A percentile compares a stretch with the other conserved stretches of the same genome.
Evolutionary conservation across 2,888 invertebrate species (phyloP).

Genomic region (Ferdinandea cuprea): DNA sequence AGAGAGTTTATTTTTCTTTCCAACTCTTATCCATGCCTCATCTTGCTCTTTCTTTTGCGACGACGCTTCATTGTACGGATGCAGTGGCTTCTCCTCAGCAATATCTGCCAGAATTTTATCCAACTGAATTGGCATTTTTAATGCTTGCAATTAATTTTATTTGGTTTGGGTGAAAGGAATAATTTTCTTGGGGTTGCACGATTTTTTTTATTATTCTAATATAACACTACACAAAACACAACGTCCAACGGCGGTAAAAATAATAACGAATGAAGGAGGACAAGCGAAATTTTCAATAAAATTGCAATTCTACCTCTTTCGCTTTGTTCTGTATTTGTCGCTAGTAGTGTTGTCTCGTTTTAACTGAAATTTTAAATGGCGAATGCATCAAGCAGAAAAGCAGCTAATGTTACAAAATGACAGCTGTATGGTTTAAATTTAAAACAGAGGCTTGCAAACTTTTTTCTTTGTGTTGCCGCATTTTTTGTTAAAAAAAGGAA

Average conservation of each 20-base stretch:
- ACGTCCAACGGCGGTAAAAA: slow-evolving; percentile 41
- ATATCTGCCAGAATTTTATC: slow-evolving; percentile 82
- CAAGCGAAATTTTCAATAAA: slow-evolving; percentile 29
- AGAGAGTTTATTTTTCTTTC: slow-evolving; percentile 81
- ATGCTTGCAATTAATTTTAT: not conserved
- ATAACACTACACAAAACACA: not conserved
- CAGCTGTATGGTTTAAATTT: slow-evolving; percentile 44
- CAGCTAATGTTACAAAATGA: slow-evolving; percentile 33
- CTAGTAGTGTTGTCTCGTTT: slow-evolving; percentile 29
- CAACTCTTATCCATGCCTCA: slow-evolving; percentile 81
- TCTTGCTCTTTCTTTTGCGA: slow-evolving; percentile 79
- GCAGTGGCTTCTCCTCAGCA: slow-evolving; percentile 80
- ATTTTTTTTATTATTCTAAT: not conserved
- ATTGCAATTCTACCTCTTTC: slow-evolving; percentile 34
- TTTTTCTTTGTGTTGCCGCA: not conserved
- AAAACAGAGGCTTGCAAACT: slow-evolving; percentile 21
- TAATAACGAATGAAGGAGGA: slow-evolving; percentile 17
- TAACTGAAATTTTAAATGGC: not conserved
- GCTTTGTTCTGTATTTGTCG: slow-evolving; percentile 45
- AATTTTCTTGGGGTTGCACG: not conserved
- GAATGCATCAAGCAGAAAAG: not conserved
- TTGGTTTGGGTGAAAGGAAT: not conserved
- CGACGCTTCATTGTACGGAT: slow-evolving; percentile 78
- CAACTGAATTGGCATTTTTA: slow-evolving; percentile 81
- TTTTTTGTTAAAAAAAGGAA: too few species aligned